These are phyloP conservation scores for Neosilurus mollespiculum DNA, from an alignment of 2,797 vertebrate species.

Conservation along the genomic window DNA sequence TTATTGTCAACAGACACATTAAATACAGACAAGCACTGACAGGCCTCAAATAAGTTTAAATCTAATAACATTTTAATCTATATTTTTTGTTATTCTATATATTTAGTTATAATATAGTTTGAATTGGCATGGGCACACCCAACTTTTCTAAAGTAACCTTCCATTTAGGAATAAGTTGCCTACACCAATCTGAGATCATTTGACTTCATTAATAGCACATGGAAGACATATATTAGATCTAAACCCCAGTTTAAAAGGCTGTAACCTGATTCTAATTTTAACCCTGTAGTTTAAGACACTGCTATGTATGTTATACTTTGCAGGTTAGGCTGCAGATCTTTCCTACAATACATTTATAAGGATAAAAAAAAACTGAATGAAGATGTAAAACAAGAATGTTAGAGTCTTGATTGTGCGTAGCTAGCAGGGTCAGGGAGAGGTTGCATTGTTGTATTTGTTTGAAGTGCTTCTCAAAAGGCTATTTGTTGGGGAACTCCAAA, in stretches of 20 bases:
- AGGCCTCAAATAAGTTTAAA: not conserved
- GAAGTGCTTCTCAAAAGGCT: constrained; percentile 77
- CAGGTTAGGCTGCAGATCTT: constrained; percentile 25
- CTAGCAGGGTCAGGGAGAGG: constrained; percentile 63
- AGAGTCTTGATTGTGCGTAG: constrained; percentile 77
- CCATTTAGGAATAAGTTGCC: not conserved
- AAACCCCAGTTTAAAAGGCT: constrained; percentile 29
- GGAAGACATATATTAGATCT: constrained; percentile 31
- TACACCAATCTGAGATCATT: not conserved
- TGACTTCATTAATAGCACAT: constrained; percentile 24
- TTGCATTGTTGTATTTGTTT: constrained; percentile 63
- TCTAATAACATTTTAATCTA: not conserved
- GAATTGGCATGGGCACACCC: not conserved
- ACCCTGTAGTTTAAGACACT: constrained; percentile 35
- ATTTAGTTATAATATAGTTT: not conserved
- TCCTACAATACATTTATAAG: constrained; percentile 11
- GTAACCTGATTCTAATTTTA: constrained; percentile 34
- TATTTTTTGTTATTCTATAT: not conserved
- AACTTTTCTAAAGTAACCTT: constrained; percentile 10
- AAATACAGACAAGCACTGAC: not conserved
- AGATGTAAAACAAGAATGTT: constrained; percentile 50
- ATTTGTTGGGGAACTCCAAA: constrained; percentile 64
- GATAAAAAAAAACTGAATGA: constrained; percentile 26
- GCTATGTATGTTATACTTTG: constrained; percentile 7
- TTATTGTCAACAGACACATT: not conserved